Evolutionary conservation across 2,888 invertebrate genomes (phyloP), one percentile per base, ranked within the genome.

Genomic region (Nephrotoma guestfalica): DNA sequence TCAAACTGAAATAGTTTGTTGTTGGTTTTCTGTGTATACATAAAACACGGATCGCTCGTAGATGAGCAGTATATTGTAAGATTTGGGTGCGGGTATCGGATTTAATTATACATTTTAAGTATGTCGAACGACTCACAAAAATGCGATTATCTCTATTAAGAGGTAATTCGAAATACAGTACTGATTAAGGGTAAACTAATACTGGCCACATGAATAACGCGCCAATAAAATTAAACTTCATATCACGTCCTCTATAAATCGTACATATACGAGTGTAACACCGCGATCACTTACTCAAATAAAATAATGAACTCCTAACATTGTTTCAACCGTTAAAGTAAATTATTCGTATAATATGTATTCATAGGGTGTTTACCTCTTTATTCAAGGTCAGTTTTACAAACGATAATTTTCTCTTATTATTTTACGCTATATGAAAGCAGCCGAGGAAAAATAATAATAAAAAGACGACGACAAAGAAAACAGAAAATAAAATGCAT

Each of bases 311-410:
- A 57, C 51, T 57, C 15, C 6, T 57, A 15, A 71, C 71, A 71
- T 71, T 71, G 71, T 30, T 71, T 71, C 71, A 30, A 71, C 30
- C 2, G 71, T 57, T 57, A 57, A 51, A 51, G 51, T 71, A 71
- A 71, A 30, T 71, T 30, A 71, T 30, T 71, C 71, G 71, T 71
- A 30, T 71, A 71, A 71, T 71, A 71, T 11, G 30, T 71, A 71
- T 71, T 71, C 71, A 30, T 30, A 87, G 87, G 87, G 87, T 87
- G 87, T 87, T 87, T 87, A 87, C 87, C 87, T 87, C 87, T 84
- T 51, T 86, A 40, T 86, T 87, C 87, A 87, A 87, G 87, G 87
- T 87, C 86, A 87, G 86, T 87, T 87, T 87, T 87, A 87, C 87
- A 87, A 87, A 87, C 87, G 87, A 87, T 87, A 71, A 71, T 71